phyloP scores from a whole-genome alignment of 2,888 invertebrate species.

The Dioctria linearis region DNA sequence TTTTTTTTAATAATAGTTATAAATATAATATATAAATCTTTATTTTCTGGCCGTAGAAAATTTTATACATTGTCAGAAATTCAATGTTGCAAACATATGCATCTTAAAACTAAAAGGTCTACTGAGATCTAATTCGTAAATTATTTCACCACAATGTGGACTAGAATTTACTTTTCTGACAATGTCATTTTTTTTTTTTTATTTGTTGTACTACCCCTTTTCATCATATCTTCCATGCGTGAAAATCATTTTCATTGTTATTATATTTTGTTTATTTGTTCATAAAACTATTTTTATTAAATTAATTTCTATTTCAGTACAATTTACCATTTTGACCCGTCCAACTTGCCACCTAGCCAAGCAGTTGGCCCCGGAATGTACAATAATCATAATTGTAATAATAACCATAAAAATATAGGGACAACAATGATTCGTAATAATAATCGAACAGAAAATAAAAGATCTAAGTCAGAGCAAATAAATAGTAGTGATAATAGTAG shows the following conservation, averaged over 20 bases:
- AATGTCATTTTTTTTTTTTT: constrained; percentile 5
- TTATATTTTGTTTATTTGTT: background rate
- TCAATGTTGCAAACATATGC: too few relatives aligned
- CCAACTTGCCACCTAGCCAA: constrained; percentile 70
- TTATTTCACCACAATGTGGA: too few relatives aligned
- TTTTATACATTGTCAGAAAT: constrained; percentile 21
- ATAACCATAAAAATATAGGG: constrained; percentile 58
- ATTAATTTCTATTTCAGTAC: constrained; percentile 65
- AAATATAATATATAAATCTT: too few relatives aligned
- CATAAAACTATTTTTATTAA: constrained; percentile 23
- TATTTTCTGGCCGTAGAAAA: background rate
- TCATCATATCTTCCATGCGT: constrained; percentile 13
- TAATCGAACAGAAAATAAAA: constrained; percentile 5
- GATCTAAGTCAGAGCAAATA: constrained; percentile 2
- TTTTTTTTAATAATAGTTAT: background rate
- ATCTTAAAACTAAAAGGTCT: too few relatives aligned
- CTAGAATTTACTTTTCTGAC: background rate
- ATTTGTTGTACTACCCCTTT: background rate
- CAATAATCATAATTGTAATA: constrained; percentile 44
- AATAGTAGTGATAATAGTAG: background rate
- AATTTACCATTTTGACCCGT: constrained; percentile 71
- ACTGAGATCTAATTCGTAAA: too few relatives aligned
- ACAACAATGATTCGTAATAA: constrained; percentile 42
- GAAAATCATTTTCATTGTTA: constrained; percentile 30
- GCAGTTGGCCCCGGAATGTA: constrained; percentile 62